These are phyloP conservation scores for Xiphophorus couchianus DNA, from an alignment of 2,113 vertebrate genomes.

Conservation along the genomic window DNA sequence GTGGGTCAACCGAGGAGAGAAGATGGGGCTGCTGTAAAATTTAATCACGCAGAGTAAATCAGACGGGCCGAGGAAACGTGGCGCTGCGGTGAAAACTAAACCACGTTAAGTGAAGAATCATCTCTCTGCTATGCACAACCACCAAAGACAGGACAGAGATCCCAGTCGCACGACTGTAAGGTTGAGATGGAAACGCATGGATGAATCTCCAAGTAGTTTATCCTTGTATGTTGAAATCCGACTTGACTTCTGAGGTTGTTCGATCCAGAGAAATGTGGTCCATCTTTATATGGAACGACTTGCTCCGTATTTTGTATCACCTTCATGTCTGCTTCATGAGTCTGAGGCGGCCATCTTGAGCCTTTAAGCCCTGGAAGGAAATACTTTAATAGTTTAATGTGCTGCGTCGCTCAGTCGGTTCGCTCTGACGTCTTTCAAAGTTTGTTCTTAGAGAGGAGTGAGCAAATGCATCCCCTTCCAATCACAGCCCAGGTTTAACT, in stretches of 20 bases:
- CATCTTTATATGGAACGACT: conserved; percentile 17
- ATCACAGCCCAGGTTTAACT: too few species aligned
- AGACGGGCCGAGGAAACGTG: conserved; percentile 33
- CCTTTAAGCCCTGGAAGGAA: neutral
- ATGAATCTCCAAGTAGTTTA: conserved; percentile 63
- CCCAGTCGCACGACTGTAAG: conserved; percentile 13
- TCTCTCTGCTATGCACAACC: conserved; percentile 16
- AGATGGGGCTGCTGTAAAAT: conserved; percentile 40
- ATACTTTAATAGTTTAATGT: neutral
- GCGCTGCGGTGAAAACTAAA: conserved; percentile 47
- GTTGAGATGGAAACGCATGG: conserved; percentile 45
- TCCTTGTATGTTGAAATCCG: conserved; percentile 30
- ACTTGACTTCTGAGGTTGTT: conserved; percentile 19
- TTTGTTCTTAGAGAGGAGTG: too few species aligned
- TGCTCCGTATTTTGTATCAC: conserved; percentile 18
- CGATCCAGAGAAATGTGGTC: conserved; percentile 35
- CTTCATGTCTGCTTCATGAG: conserved; percentile 7
- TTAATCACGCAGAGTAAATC: conserved; percentile 56
- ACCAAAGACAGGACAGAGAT: conserved; percentile 19
- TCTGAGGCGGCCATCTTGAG: neutral
- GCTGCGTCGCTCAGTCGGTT: neutral
- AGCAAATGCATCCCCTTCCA: too few species aligned
- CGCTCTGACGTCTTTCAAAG: too few species aligned
- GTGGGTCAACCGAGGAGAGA: conserved; percentile 46
- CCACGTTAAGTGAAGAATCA: conserved; percentile 50